Percentiles rank a stretch among this genome's conserved stretches.
phyloP scores from a whole-genome alignment of 64 coral and sea anemone species.

The Acropora tenuis region DNA sequence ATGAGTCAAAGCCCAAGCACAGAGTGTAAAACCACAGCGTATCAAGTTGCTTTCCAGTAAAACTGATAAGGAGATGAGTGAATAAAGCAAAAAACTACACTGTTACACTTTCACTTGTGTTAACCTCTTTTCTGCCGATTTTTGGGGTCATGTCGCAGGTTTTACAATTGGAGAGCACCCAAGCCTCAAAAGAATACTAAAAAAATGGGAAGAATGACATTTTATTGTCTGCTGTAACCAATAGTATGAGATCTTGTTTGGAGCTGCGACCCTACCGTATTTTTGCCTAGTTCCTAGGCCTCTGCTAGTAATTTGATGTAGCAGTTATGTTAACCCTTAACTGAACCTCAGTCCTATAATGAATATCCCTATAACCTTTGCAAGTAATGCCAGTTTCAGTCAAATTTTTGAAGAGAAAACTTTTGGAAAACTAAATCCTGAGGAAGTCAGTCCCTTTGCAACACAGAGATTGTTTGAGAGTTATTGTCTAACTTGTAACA shows the following conservation, averaged over 20 bases:
- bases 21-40: background rate
- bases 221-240: background rate
- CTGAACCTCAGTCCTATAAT: too few species aligned
- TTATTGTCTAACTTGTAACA: conserved; percentile 40
- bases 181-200: background rate
- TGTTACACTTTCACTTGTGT: background rate
- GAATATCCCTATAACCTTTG: too few species aligned
- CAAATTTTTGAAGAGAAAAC: conserved; percentile 61
- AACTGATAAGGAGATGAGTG: background rate
- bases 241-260: background rate
- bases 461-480: conserved; percentile 48
- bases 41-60: background rate
- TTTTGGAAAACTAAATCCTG: conserved; percentile 50
- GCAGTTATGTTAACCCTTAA: too few species aligned
- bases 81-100: background rate
- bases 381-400: conserved; percentile 59
- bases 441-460: conserved; percentile 40
- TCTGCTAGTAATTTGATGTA: too few species aligned
- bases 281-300: too few species aligned
- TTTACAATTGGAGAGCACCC: background rate
- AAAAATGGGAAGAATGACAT: background rate
- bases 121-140: background rate
- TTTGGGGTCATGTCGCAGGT: background rate
- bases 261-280: background rate
- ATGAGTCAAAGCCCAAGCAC: background rate